Evolutionary conservation across 2,888 invertebrate species (phyloP).

Genomic region (Pogonocherus hispidulus): DNA sequence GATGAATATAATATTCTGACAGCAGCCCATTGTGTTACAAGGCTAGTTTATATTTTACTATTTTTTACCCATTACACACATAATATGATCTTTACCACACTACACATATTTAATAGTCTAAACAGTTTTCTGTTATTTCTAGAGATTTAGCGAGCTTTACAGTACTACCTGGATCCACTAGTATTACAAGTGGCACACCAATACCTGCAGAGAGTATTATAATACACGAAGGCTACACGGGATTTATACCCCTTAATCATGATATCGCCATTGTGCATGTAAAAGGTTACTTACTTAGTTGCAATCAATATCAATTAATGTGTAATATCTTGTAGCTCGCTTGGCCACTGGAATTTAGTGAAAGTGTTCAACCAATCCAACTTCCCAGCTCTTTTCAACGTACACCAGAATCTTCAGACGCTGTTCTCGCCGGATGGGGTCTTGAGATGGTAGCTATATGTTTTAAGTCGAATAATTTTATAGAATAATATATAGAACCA

Average conservation of each 20-base stretch:
- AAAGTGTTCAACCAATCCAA: background rate
- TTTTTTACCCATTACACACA: background rate
- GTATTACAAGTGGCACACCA: background rate
- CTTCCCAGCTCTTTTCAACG: background rate
- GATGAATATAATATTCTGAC: slow-evolving; percentile 13
- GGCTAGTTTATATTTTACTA: background rate
- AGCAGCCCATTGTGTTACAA: slow-evolving; percentile 5
- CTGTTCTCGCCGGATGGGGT: slow-evolving; percentile 8
- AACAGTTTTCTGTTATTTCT: no score
- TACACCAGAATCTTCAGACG: slow-evolving; percentile 2
- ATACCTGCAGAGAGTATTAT: background rate
- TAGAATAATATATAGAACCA: no score
- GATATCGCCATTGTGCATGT: slow-evolving; percentile 9
- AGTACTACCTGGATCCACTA: slow-evolving; percentile 2
- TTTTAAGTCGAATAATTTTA: no score
- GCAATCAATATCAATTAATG: background rate
- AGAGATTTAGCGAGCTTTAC: background rate
- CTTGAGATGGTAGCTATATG: background rate
- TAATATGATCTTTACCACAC: no score
- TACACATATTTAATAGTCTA: no score
- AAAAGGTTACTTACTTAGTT: background rate
- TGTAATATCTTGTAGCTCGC: background rate
- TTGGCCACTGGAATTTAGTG: background rate
- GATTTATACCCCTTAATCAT: background rate
- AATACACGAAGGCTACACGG: slow-evolving; percentile 3